Base-by-base conservation (phyloP, 2,113 vertebrate species). In the Rhombomys opimus region DNA sequence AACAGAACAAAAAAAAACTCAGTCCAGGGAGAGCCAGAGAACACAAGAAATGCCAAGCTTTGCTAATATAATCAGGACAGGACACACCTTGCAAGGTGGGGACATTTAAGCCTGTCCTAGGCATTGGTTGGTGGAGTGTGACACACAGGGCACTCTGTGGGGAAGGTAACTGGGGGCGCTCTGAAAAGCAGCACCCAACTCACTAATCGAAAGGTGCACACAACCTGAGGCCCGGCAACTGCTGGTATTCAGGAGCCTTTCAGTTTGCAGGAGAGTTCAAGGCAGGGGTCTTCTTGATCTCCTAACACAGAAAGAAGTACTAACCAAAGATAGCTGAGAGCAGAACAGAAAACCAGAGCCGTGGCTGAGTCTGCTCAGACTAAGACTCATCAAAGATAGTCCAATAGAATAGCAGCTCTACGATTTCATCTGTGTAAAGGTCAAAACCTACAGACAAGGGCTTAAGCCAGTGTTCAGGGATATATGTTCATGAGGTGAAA, bases 151-250 rank as follows among this genome's bases (percentile, higher is more conserved):
- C 68, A 72, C 22, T 57, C 22, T 13, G n/a, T 2, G 9, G 1
- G n/a, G 72, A 89, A 61, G n/a, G n/a, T 5, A 59, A 32, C 6
- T 1, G 2, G 3, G 13, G 27, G 46, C 27, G 15, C 52, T 38
- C 27, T 57, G 30, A 67, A 41, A 35, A 89, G 15, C 87, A 75
- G 67, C 77, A 54, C 54, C 9, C 20, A 2, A 25, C 18, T 54
- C 32, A 50, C 54, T 22, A 61, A 57, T 32, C 52, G 7, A n/a
- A 61, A 85, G 63, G 46, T 10, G 35, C 11, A 5, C 14, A 22
- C 1, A 32, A 30, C 14, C 54, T 2, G 4, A 9, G 46, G n/a
- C 30, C 70, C 5, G 5, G 2, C 7, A 18, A 5, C 59, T n/a
- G 23, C 75, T 10, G 30, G 15, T n/a, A 30, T 50, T 32, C 54